A percentile compares a stretch with the other conserved stretches of the same genome.
Evolutionary conservation across 2,888 invertebrate species (phyloP).

Genomic region (Thymelicus sylvestris): DNA sequence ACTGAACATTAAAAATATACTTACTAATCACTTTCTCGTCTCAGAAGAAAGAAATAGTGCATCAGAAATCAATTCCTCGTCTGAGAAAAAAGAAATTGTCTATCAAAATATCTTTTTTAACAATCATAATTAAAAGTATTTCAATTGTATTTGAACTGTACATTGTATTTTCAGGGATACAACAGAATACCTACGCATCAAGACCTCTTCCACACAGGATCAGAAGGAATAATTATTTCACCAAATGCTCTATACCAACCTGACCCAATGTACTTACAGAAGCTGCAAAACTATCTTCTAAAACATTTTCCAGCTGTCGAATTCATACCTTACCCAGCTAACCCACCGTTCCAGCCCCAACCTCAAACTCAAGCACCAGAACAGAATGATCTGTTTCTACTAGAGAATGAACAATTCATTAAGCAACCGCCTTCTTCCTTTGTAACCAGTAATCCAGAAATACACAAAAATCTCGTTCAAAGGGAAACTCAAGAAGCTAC

Average conservation of each 20-base stretch:
- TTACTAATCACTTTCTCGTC: too few species aligned
- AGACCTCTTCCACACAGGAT: slow-evolving; percentile 63
- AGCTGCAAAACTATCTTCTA: slow-evolving; percentile 69
- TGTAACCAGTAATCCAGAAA: slow-evolving; percentile 50
- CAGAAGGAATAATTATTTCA: slow-evolving; percentile 69
- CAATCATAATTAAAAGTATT: too few species aligned
- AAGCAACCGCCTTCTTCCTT: slow-evolving; percentile 58
- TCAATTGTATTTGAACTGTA: not conserved
- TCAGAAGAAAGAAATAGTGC: too few species aligned
- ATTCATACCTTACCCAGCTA: slow-evolving; percentile 73
- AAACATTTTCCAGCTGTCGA: slow-evolving; percentile 73
- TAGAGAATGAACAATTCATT: slow-evolving; percentile 65
- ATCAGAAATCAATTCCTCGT: too few species aligned
- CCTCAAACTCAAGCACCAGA: slow-evolving; percentile 46
- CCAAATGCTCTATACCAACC: slow-evolving; percentile 80
- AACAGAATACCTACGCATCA: slow-evolving; percentile 63
- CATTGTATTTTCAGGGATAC: slow-evolving; percentile 52
- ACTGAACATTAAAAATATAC: too few species aligned
- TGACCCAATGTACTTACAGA: slow-evolving; percentile 77
- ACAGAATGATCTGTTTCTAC: slow-evolving; percentile 54
- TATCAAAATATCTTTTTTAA: too few species aligned
- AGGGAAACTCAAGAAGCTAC: slow-evolving; percentile 71
- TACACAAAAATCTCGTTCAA: slow-evolving; percentile 67
- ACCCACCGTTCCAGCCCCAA: slow-evolving; percentile 48
- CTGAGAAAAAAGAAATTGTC: too few species aligned